Conservation (phyloP, 2,797 vertebrate genomes). For the Galagoides demidoff region DNA sequence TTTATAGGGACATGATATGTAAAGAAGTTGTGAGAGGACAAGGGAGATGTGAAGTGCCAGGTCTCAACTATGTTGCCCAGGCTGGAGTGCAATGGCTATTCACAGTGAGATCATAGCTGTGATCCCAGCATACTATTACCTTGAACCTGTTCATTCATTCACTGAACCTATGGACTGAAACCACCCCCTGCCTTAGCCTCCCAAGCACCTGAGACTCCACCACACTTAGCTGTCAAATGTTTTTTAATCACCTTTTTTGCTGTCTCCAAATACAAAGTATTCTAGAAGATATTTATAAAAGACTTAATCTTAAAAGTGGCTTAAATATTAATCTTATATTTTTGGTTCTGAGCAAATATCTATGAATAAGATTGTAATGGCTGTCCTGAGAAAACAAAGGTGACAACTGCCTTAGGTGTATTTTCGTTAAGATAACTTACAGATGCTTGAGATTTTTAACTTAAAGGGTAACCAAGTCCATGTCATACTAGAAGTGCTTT, state of each 20-base stretch:
- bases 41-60: not conserved
- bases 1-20: constrained; percentile 22
- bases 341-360: not conserved
- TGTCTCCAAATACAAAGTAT: not conserved
- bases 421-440: not conserved
- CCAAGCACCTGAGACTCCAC: not conserved
- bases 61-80: not conserved
- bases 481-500: not conserved
- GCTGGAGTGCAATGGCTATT: not conserved
- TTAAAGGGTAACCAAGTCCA: constrained; percentile 17
- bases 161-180: not conserved
- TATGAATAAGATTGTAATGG: not conserved
- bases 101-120: not conserved
- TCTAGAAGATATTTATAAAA: constrained; percentile 50
- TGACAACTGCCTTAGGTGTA: not conserved
- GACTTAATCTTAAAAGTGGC: constrained; percentile 45
- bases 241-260: not conserved
- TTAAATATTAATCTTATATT: constrained; percentile 47
- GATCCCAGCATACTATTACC: not conserved
- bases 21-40: not conserved
- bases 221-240: not conserved
- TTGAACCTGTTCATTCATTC: not conserved
- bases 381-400: constrained; percentile 27
- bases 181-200: not conserved
- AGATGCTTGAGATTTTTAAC: constrained; percentile 26